Conservation (phyloP, 2,113 vertebrate species). For the Sus scrofa region T2T-Sscrofa CM000816.6:63275501-63276000, state of each 20-base stretch:
- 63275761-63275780: neutral
- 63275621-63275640: slow-evolving; percentile 33
- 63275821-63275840: neutral
- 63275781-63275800: neutral
- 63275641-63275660: neutral
- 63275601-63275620: neutral
- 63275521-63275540: slow-evolving; percentile 64
- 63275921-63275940: neutral
- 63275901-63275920: neutral
- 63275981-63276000: neutral
- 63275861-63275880: neutral
- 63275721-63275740: neutral
- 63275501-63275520: slow-evolving; percentile 52
- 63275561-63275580: slow-evolving; percentile 62
- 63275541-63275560: slow-evolving; percentile 64
- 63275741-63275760: neutral
- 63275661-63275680: neutral
- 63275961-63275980: neutral
- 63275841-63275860: neutral
- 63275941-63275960: neutral
- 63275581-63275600: slow-evolving; percentile 53
- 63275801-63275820: neutral
- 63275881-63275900: neutral
- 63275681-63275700: neutral
- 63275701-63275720: accelerated